Evolutionary conservation across 2,797 vertebrate genomes (phyloP).

Genomic region (Scleropages formosus): DNA sequence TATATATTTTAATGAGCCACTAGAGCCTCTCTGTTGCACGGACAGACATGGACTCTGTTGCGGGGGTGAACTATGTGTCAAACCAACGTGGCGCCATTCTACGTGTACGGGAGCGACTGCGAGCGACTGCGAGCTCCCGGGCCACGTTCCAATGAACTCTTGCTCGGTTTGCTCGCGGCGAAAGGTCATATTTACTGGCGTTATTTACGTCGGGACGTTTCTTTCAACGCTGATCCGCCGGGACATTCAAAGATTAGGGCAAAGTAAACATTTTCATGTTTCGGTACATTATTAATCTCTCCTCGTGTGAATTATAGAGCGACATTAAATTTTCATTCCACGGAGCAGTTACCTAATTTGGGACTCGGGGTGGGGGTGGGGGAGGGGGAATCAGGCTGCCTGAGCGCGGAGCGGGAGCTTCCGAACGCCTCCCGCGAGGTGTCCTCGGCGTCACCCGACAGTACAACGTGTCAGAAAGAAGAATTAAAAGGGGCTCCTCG

Average conservation of each 20-base stretch:
- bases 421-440: constrained; percentile 59
- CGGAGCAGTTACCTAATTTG: constrained; percentile 69
- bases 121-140: too few species aligned
- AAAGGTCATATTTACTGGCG: too few species aligned
- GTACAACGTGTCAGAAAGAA: constrained; percentile 80
- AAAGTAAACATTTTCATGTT: constrained; percentile 72
- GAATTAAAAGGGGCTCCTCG: constrained; percentile 75
- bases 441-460: constrained; percentile 67
- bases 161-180: too few species aligned
- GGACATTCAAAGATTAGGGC: constrained; percentile 59
- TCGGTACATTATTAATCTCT: constrained; percentile 78
- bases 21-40: too few species aligned
- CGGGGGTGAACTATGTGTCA: too few species aligned
- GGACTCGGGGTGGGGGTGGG: constrained; percentile 27
- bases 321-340: constrained; percentile 75
- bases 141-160: too few species aligned
- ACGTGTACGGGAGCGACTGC: too few species aligned
- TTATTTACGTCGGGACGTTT: too few species aligned
- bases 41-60: too few species aligned
- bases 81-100: too few species aligned
- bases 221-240: too few species aligned
- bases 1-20: too few species aligned
- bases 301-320: constrained; percentile 76
- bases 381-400: constrained; percentile 30
- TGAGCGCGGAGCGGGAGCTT: constrained; percentile 65